Percentiles rank a stretch among this genome's conserved stretches.
Evolutionary conservation across 2,888 invertebrate species (phyloP).

Genomic region (Xestoiulus laeticollis): DNA sequence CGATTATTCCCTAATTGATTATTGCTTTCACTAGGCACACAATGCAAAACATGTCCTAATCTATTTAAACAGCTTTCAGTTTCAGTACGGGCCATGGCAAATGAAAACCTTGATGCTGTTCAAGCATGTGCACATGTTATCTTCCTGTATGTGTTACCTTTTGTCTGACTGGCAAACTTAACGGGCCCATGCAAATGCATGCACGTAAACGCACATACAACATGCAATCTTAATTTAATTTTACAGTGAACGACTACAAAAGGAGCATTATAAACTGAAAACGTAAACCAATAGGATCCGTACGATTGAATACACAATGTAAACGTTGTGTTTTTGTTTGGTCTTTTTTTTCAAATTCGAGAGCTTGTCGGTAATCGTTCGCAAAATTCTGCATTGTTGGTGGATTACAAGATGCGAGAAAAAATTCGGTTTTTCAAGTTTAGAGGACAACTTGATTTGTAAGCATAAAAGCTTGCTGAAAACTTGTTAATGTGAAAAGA

Average conservation of each 20-base stretch:
- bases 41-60: background rate
- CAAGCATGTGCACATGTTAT: background rate
- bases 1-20: conserved; percentile 30
- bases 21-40: background rate
- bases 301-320: background rate
- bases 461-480: too few relatives aligned
- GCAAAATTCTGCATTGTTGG: background rate
- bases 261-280: background rate
- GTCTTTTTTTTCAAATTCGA: background rate
- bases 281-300: background rate
- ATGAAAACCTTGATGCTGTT: background rate
- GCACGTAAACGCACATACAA: background rate
- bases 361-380: background rate
- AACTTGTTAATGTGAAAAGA: too few relatives aligned
- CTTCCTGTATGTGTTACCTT: background rate
- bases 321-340: background rate
- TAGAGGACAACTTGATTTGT: too few relatives aligned
- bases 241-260: background rate
- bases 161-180: background rate
- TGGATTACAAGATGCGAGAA: too few relatives aligned
- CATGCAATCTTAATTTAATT: background rate
- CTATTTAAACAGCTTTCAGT: background rate
- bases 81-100: background rate
- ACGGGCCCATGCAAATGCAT: background rate
- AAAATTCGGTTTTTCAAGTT: too few relatives aligned